Evolutionary conservation across 2,888 invertebrate genomes (phyloP), one percentile per base, ranked within the genome.

Genomic region (Pegoplata infirma): DNA sequence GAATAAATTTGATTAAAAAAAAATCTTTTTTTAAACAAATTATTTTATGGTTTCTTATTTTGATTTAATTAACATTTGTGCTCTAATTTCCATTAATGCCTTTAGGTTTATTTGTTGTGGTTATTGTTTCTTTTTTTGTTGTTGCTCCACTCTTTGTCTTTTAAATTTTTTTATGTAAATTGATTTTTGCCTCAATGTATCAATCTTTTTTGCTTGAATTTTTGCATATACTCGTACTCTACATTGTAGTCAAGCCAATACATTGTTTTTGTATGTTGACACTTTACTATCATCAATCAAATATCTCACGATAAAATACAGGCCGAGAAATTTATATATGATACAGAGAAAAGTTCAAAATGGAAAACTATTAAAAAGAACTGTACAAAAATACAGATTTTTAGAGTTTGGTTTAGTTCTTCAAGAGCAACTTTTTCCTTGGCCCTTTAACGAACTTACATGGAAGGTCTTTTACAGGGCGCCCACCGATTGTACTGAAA

Each of bases 41-140:
- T 16, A 49, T 56, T 68, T 55, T 49, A 68, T 23, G 49, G 56
- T 36, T 68, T 68, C 67, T 58, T 25, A 44, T 44, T 25, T 68
- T 58, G 36, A 49, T 59, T 68, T 68, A 36, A 58, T 68, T 49
- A 68, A 40, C 68, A 58, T 58, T 58, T 23, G 14, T 21, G 36
- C 40, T 68, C 68, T 51, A 68, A 68, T 68, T 68, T 56, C 21
- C 23, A 46, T 16, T 12, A 64, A 36, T 49, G 36, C 17, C 36
- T 51, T 55, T 25, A 66, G 40, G n/a, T 64, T 40, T 36, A n/a
- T 16, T 19, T 17, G 14, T 66, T 25, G 40, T 53, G 19, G 53
- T 32, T 32, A 28, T 28, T 25, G 25, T n/a, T n/a, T n/a, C n/a
- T 10, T 7, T n/a, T 40, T 40, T 12, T 40, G 36, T 12, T 25